phyloP scores from a whole-genome alignment of 2,113 vertebrate species.

The Erythrolamprus reginae region DNA sequence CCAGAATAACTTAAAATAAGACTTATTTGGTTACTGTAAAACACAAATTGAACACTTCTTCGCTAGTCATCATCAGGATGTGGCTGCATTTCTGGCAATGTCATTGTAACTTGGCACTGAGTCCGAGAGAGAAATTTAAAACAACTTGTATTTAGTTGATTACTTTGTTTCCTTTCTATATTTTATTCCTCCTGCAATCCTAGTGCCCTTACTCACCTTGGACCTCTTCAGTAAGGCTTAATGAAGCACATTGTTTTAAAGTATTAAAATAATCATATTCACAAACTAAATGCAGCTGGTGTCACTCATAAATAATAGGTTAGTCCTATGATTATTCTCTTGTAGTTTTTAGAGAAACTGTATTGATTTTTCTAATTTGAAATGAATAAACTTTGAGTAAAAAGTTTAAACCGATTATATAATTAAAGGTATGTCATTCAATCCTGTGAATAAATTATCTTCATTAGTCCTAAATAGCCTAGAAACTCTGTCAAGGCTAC shows the following conservation, averaged over 20 bases:
- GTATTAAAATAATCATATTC: not conserved
- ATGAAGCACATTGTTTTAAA: not conserved
- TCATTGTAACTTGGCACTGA: slow-evolving; percentile 19
- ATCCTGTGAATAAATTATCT: not conserved
- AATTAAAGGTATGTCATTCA: not conserved
- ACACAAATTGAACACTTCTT: slow-evolving; percentile 50
- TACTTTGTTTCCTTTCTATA: not conserved
- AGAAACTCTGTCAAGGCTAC: not conserved
- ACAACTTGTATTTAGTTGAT: not conserved
- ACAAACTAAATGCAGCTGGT: not conserved
- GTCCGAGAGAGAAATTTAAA: slow-evolving; percentile 1
- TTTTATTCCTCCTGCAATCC: not conserved
- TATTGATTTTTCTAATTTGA: not conserved
- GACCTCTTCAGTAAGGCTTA: not conserved
- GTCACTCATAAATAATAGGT: not conserved
- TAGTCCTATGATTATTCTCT: not conserved
- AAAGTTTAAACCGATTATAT: not conserved
- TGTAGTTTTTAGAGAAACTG: not conserved
- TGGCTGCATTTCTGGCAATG: slow-evolving; percentile 24
- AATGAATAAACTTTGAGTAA: not conserved
- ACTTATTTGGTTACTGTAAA: slow-evolving; percentile 33
- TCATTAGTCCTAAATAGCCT: not conserved
- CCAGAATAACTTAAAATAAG: slow-evolving; percentile 58
- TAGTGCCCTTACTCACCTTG: not conserved
- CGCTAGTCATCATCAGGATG: slow-evolving; percentile 26